Base-by-base conservation (phyloP, 2,113 vertebrate genomes). In the Plestiodon gilberti region DNA sequence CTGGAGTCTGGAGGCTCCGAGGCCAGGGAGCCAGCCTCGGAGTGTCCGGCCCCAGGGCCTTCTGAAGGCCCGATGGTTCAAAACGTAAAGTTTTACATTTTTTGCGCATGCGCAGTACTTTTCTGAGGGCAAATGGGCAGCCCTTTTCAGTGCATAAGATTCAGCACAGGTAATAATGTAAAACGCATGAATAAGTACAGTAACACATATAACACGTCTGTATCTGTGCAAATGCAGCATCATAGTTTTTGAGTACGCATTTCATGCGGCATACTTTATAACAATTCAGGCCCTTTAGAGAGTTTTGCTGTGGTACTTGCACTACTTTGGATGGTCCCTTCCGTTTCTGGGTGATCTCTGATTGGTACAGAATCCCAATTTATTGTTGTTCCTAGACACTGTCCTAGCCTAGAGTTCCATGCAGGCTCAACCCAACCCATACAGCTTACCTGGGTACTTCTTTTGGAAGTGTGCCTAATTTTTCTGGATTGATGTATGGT, bases 401-500 rank as follows among this genome's bases (percentile, higher is more conserved):
- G 2, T 84, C 30, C 76, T 83, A 33, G 30, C 73, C 59, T 18
- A 71, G 10, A 73, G 30, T 80, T 22, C 52, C 40, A 35, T 70
- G 83, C 17, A 40, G 22, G 65, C 38, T 92, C n/a, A 75, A 81
- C 87, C 33, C 84, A 71, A 35, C 90, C 75, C 78, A 48, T n/a
- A 15, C 73, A 91, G 55, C 57, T 40, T 92, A 89, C 85, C 93
- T 88, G 25, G 88, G 82, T 87, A 75, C 90, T 89, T 94, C 81
- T 88, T 78, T 93, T 81, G 59, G 79, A 57, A 80, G 75, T 92
- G 89, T 90, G 90, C 88, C 43, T 48, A 48, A 85, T 82, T 90
- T 81, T 91, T 81, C 48, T 92, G 90, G 91, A 93, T 80, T 96
- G 96, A 96, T 96, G 93, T 94, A 94, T 93, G 94, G 59, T 88